These are phyloP conservation scores for Macaria notata DNA, from an alignment of 2,888 invertebrate genomes.

Conservation along the genomic window DNA sequence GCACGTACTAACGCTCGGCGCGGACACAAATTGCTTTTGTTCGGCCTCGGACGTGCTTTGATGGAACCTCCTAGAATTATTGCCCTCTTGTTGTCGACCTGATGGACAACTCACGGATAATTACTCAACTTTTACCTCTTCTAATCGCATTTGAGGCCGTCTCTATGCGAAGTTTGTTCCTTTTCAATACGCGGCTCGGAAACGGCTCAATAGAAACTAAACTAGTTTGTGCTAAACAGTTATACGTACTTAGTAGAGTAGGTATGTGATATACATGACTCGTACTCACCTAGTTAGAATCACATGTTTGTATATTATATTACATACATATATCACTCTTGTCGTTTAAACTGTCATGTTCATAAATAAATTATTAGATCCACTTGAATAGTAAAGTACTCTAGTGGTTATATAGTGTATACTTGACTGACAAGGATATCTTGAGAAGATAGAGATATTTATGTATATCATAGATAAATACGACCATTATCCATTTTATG, in stretches of 20 bases:
- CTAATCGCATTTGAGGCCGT: constrained; percentile 42
- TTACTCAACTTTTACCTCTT: constrained; percentile 61
- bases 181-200: constrained; percentile 29
- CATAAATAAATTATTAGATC: constrained; percentile 7
- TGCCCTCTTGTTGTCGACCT: constrained; percentile 49
- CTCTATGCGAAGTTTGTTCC: constrained; percentile 42
- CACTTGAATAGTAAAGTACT: constrained; percentile 16
- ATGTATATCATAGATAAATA: constrained; percentile 38
- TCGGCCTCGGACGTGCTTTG: constrained; percentile 67
- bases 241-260: no score
- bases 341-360: neutral
- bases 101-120: constrained; percentile 60
- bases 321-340: no score
- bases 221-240: no score
- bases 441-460: constrained; percentile 26
- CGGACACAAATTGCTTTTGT: constrained; percentile 81
- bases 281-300: no score
- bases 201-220: constrained; percentile 22
- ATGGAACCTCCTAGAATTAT: constrained; percentile 56
- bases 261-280: no score
- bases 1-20: constrained; percentile 74
- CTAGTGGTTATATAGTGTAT: neutral
- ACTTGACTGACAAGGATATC: constrained; percentile 17
- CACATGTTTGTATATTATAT: no score
- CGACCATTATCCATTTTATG: constrained; percentile 40